Evolutionary conservation across 1,140 invertebrate genomes (phyloP).

Genomic region (Hyles vespertilio): DNA sequence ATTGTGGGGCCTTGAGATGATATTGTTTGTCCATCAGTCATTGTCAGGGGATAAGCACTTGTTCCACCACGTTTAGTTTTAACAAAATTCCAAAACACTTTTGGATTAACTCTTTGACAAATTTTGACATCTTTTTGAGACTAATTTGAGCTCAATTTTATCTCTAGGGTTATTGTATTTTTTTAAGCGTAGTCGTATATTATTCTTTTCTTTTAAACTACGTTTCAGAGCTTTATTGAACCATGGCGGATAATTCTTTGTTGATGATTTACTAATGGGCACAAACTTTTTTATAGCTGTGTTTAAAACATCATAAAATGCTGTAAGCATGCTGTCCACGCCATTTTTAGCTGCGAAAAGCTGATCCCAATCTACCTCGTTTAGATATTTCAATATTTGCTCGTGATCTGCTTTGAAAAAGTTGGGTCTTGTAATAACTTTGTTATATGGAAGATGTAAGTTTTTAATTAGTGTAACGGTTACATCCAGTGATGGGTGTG

Average conservation of each 20-base stretch:
- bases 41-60: conserved; percentile 15
- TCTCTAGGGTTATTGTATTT: conserved; percentile 24
- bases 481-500: conserved; percentile 24
- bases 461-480: background rate
- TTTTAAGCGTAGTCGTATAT: conserved; percentile 15
- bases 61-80: conserved; percentile 18
- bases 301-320: conserved; percentile 15
- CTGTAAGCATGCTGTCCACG: conserved; percentile 14
- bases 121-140: conserved; percentile 14
- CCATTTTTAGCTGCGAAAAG: conserved; percentile 7
- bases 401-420: conserved; percentile 26
- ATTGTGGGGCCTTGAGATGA: conserved; percentile 14
- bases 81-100: conserved; percentile 23
- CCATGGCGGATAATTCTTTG: conserved; percentile 18
- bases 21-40: conserved; percentile 12
- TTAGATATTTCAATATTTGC: conserved; percentile 11
- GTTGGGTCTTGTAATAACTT: conserved; percentile 6
- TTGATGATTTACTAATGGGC: background rate
- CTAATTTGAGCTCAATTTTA: conserved; percentile 11
- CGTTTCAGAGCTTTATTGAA: conserved; percentile 14
- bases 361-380: conserved; percentile 12
- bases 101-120: conserved; percentile 22
- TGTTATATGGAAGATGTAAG: background rate
- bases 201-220: conserved; percentile 19
- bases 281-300: conserved; percentile 12